Evolutionary conservation across 2,797 vertebrate species (phyloP).

Genomic region (Semotilus atromaculatus): DNA sequence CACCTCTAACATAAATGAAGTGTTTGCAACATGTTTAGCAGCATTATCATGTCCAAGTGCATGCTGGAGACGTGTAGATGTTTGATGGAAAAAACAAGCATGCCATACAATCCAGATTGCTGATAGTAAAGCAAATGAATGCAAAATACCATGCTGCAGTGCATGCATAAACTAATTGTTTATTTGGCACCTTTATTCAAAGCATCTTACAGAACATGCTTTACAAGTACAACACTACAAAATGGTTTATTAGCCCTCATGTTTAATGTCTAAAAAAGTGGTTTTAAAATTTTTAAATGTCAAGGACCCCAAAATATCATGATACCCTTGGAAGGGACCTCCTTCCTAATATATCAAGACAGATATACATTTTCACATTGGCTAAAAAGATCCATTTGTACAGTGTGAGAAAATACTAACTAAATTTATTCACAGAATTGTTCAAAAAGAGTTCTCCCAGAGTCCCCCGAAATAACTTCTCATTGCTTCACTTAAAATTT

Average conservation of each 20-base stretch:
- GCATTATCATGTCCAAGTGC: constrained; percentile 49
- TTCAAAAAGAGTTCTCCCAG: neutral
- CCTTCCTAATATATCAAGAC: neutral
- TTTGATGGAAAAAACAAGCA: constrained; percentile 53
- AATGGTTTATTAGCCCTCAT: neutral
- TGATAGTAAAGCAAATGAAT: constrained; percentile 13
- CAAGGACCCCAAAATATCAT: neutral
- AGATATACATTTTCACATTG: neutral
- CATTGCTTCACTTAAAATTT: neutral
- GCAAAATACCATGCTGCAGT: neutral
- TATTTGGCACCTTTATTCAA: neutral
- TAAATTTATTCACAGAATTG: neutral
- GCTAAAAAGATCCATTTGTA: neutral
- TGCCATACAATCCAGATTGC: constrained; percentile 37
- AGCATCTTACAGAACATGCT: neutral
- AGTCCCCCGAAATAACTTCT: neutral
- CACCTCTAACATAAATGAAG: constrained; percentile 49
- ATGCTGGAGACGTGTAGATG: constrained; percentile 43
- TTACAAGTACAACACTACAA: neutral
- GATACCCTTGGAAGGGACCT: neutral
- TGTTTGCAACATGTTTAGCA: constrained; percentile 53
- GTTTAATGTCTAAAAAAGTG: neutral
- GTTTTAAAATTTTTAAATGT: neutral
- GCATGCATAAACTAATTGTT: neutral
- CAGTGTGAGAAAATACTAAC: neutral